These are phyloP conservation scores for Etheostoma perlongum DNA, from an alignment of 2,797 vertebrate species.

Conservation along the genomic window DNA sequence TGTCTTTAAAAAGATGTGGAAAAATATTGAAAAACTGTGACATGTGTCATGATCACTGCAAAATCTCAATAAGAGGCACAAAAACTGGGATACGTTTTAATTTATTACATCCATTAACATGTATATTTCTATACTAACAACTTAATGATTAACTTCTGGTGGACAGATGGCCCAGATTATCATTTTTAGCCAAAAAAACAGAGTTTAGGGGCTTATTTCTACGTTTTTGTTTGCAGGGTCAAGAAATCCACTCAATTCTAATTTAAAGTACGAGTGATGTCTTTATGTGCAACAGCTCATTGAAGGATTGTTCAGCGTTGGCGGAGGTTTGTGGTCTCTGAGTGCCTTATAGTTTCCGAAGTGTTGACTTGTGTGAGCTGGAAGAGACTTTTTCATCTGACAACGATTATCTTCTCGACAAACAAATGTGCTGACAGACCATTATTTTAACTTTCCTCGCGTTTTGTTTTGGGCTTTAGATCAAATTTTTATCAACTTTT, in stretches of 20 bases:
- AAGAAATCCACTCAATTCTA: constrained; percentile 47
- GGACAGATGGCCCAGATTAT: constrained; percentile 58
- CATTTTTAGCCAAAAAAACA: constrained; percentile 34
- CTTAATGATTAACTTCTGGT: constrained; percentile 37
- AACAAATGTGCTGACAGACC: constrained; percentile 74
- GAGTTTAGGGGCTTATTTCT: constrained; percentile 34
- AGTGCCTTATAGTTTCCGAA: constrained; percentile 39
- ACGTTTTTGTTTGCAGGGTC: constrained; percentile 37
- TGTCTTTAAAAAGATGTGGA: neutral
- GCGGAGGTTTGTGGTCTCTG: constrained; percentile 52
- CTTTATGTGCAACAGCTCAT: constrained; percentile 51
- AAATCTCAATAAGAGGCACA: constrained; percentile 9
- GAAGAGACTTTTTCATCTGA: constrained; percentile 70
- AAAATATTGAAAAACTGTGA: neutral
- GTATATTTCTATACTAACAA: constrained; percentile 34
- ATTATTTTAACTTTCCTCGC: constrained; percentile 65
- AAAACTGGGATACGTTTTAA: constrained; percentile 2
- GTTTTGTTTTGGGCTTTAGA: constrained; percentile 48
- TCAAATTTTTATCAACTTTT: constrained; percentile 29
- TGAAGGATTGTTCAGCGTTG: constrained; percentile 46
- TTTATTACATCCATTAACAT: constrained; percentile 43
- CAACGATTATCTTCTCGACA: constrained; percentile 71
- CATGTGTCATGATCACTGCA: neutral
- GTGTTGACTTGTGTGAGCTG: constrained; percentile 54
- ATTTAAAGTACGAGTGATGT: constrained; percentile 55